Percentiles rank a stretch among this genome's conserved stretches.
phyloP scores from a whole-genome alignment of 1,140 invertebrate genomes.

The Papilio dardanus region DNA sequence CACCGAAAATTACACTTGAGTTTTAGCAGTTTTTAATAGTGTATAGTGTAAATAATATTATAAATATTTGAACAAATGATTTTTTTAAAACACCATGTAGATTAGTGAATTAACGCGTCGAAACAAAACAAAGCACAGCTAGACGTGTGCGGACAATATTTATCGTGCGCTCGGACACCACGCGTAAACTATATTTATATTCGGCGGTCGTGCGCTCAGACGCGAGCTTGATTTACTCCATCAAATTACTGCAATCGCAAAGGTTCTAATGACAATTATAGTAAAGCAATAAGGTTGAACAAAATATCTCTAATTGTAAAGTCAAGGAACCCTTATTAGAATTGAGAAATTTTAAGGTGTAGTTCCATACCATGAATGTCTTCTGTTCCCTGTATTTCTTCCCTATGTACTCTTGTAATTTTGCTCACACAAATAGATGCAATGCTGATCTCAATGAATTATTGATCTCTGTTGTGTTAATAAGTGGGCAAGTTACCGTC shows the following conservation, averaged over 20 bases:
- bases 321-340: too few species aligned
- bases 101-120: slow-evolving; percentile 43
- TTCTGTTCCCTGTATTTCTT: neutral
- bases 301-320: neutral
- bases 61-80: neutral
- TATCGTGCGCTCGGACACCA: slow-evolving; percentile 41
- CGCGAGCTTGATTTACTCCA: slow-evolving; percentile 22
- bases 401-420: neutral
- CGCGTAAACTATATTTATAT: slow-evolving; percentile 46
- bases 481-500: neutral
- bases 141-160: slow-evolving; percentile 42
- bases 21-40: too few species aligned
- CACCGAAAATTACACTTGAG: too few species aligned
- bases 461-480: neutral
- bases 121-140: slow-evolving; percentile 46
- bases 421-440: neutral
- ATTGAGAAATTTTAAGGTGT: neutral
- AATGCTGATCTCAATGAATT: neutral
- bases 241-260: slow-evolving; percentile 1
- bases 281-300: neutral
- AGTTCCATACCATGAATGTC: neutral
- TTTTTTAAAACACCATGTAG: slow-evolving; percentile 32
- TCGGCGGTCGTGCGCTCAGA: slow-evolving; percentile 17
- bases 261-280: neutral
- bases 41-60: too few species aligned